A percentile compares a stretch with the other conserved stretches of the same genome.
Conservation (phyloP, 2,888 invertebrate genomes). For the Gastrophysa polygoni region DNA sequence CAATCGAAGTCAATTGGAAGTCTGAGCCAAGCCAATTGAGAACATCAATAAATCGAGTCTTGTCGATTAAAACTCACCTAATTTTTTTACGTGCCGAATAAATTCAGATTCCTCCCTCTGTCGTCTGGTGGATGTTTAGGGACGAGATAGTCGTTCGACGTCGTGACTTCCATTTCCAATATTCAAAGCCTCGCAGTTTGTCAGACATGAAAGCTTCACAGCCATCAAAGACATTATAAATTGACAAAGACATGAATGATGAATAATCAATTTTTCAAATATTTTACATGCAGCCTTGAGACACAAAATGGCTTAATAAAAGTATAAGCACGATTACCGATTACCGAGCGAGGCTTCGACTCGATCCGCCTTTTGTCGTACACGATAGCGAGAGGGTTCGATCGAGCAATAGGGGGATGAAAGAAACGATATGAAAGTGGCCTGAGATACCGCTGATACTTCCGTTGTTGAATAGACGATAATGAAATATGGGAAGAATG, state of each 20-base stretch:
- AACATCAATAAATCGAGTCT: too few relatives aligned
- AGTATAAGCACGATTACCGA: conserved; percentile 50
- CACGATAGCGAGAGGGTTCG: not conserved
- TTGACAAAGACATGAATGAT: conserved; percentile 50
- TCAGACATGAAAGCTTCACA: conserved; percentile 37
- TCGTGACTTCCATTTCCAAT: too few relatives aligned
- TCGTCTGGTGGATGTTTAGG: too few relatives aligned
- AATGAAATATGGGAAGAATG: not conserved
- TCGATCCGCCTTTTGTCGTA: not conserved
- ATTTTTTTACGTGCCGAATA: too few relatives aligned
- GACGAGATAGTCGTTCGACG: too few relatives aligned
- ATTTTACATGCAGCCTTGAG: conserved; percentile 51
- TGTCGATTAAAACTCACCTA: too few relatives aligned
- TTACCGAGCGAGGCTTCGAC: conserved; percentile 34
- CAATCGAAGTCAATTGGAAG: too few relatives aligned
- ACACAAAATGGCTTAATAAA: conserved; percentile 55
- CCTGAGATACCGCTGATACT: conserved; percentile 30
- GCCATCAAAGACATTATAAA: conserved; percentile 47
- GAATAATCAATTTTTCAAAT: conserved; percentile 55
- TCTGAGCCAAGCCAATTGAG: too few relatives aligned
- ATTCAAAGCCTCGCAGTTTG: conserved; percentile 37
- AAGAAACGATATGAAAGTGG: conserved; percentile 26
- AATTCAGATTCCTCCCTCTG: too few relatives aligned
- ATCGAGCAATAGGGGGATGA: conserved; percentile 12
- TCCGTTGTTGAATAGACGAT: conserved; percentile 18